Evolutionary conservation across 2,113 vertebrate genomes (phyloP).

Genomic region (Eira barbara): DNA sequence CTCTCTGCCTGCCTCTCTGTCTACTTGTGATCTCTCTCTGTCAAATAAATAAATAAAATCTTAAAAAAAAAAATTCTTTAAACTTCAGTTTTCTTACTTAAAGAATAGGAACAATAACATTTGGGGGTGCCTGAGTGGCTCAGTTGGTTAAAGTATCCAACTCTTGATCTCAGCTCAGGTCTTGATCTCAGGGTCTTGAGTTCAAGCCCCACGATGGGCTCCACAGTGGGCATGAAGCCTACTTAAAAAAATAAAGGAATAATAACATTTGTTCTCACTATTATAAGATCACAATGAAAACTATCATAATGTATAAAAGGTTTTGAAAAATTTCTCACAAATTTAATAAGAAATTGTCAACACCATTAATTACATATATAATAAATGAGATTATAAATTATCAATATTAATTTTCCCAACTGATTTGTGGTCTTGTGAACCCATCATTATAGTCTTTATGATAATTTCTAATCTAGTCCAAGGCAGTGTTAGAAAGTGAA

Average conservation of each 20-base stretch:
- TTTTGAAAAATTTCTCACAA: neutral
- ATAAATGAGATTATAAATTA: neutral
- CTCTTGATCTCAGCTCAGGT: neutral
- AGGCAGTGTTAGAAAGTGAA: neutral
- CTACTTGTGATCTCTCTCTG: too few species aligned
- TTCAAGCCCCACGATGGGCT: neutral
- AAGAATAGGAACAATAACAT: neutral
- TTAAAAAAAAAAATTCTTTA: slow-evolving; percentile 22
- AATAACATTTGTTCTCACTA: neutral
- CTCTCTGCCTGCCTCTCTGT: too few species aligned
- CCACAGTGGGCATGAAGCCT: neutral
- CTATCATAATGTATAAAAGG: neutral
- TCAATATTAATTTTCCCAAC: neutral
- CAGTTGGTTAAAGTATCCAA: neutral
- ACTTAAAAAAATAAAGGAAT: neutral
- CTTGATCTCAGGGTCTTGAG: neutral
- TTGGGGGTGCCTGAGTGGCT: neutral
- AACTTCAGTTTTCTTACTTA: neutral
- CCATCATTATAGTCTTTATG: neutral
- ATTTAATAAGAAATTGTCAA: neutral
- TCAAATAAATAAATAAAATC: too few species aligned
- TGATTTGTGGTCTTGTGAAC: neutral
- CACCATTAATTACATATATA: neutral
- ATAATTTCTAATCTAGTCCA: neutral
- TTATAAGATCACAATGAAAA: neutral